Evolutionary conservation across 1,140 invertebrate genomes (phyloP), one percentile per base, ranked within the genome.

Genomic region (Zaprionus nigranus): DNA sequence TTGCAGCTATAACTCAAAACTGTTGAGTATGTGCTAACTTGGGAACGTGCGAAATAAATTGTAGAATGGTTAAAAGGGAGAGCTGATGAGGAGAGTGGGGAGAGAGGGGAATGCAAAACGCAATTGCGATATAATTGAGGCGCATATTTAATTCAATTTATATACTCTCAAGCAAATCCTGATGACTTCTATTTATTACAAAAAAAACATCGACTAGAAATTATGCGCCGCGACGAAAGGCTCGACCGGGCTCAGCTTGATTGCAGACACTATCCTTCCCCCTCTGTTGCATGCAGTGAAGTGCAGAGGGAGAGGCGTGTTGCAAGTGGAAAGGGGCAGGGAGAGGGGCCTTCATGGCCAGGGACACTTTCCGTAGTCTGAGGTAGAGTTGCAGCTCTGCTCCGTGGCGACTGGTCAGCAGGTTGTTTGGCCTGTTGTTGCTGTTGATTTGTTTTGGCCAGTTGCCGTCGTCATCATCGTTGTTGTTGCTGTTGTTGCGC

Each of bases 401-500:
- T 76, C 74, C 73, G 58, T 36, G 40, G 38, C 70, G 56, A 66
- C 75, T 90, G 82, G 85, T 84, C 81, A 90, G 84, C 78, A 88
- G 81, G 86, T 88, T 87, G 82, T 22, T 70, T 38, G 73, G 75
- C 65, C 82, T 75, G 62, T 51, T 69, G 72, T 88, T 81, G 76
- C 72, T 73, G 73, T 79, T 86, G 82, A 73, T 81, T 85, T 82
- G 83, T 79, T 79, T 85, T 78, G 74, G 74, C 81, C 78, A 71
- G 82, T 80, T 71, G 61, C 46, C 30, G 61, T 46, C 46, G 69
- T 34, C 20, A 56, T 30, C 46, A 24, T 17, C 13, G 54, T n/a
- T 64, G 56, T 53, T 49, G 68, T 57, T 72, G 38, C 26, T 82
- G 78, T 58, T 82, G 77, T 57, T 71, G 78, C 49, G 85, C 64